Percentiles rank a stretch among this genome's conserved stretches.
These are phyloP conservation scores for Hydrozoanthus tunicans DNA, from an alignment of 64 coral and sea anemone species.

Conservation along the genomic window DNA sequence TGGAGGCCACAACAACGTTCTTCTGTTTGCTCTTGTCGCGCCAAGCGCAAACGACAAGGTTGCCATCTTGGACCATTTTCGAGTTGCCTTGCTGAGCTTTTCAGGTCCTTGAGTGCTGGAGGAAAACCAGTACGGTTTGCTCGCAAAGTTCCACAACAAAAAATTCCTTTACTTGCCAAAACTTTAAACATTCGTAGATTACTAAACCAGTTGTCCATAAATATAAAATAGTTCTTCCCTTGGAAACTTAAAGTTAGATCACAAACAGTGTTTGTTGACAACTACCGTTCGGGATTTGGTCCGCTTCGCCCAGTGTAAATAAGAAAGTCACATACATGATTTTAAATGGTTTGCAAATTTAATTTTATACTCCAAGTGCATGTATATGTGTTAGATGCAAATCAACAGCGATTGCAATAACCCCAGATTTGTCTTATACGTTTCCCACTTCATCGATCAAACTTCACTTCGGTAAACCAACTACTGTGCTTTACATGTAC, in stretches of 20 bases:
- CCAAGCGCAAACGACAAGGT: not conserved
- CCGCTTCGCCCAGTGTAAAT: not conserved
- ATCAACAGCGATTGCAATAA: not conserved
- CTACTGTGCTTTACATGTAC: constrained; percentile 7
- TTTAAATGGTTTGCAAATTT: constrained; percentile 8
- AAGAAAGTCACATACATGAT: not conserved
- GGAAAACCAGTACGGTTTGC: not conserved
- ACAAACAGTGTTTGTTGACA: not conserved
- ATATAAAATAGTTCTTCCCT: not conserved
- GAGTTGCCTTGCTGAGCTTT: not conserved
- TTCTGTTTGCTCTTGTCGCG: not conserved
- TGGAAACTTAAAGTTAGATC: not conserved
- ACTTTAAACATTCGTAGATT: not conserved
- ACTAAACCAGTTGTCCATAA: not conserved
- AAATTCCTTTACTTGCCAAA: not conserved
- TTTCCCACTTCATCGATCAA: not conserved
- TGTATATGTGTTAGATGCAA: constrained; percentile 6
- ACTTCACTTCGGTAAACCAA: constrained; percentile 24
- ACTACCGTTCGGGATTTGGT: not conserved
- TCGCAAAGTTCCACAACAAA: not conserved
- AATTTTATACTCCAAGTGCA: constrained; percentile 17
- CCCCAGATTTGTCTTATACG: not conserved
- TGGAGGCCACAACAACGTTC: not conserved
- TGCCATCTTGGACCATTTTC: not conserved
- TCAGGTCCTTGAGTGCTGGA: not conserved